Conservation (phyloP, 2,888 invertebrate species). For the Pilophorus perplexus region DNA sequence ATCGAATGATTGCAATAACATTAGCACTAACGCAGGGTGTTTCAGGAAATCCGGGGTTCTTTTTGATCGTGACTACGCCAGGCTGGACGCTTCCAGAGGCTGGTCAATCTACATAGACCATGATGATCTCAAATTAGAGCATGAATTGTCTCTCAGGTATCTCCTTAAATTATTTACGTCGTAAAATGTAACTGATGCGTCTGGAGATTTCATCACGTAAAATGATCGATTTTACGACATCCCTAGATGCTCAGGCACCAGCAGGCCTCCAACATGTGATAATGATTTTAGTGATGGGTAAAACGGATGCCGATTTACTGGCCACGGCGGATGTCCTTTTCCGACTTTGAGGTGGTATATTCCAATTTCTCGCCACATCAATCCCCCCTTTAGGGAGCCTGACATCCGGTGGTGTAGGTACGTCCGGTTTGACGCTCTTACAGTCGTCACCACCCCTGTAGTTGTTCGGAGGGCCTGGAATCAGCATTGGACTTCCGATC, state of each 20-base stretch:
- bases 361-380: too few relatives aligned
- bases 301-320: too few relatives aligned
- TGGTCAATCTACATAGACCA: neutral
- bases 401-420: too few relatives aligned
- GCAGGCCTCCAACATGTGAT: too few relatives aligned
- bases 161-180: neutral
- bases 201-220: neutral
- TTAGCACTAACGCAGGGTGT: neutral
- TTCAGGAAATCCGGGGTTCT: conserved; percentile 6
- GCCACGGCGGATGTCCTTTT: too few relatives aligned
- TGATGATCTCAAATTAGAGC: neutral
- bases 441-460: too few relatives aligned
- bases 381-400: too few relatives aligned
- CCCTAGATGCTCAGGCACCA: neutral
- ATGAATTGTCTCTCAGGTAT: neutral
- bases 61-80: neutral
- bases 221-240: neutral
- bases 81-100: neutral
- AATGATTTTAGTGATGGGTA: too few relatives aligned
- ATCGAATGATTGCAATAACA: neutral
- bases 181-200: neutral
- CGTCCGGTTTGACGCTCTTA: too few relatives aligned
- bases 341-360: too few relatives aligned
- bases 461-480: too few relatives aligned
- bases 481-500: too few relatives aligned